Conservation (phyloP, 2,797 vertebrate genomes). For the Dryobates pubescens region DNA sequence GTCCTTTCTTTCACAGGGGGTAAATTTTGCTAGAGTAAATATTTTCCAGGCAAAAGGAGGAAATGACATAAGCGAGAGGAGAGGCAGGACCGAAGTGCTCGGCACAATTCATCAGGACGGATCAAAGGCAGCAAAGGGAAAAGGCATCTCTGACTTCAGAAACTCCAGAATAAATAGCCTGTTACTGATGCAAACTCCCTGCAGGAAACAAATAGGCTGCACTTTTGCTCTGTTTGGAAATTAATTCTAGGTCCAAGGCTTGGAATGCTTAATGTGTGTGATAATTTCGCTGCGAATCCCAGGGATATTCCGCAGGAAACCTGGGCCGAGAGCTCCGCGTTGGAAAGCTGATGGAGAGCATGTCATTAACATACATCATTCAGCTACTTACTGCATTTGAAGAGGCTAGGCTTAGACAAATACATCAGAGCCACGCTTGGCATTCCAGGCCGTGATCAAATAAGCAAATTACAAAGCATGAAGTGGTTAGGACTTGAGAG, state of each 20-base stretch:
- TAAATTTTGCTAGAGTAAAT: slow-evolving; percentile 29
- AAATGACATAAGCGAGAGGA: slow-evolving; percentile 5
- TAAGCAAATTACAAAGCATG: slow-evolving; percentile 74
- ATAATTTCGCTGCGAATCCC: slow-evolving; percentile 79
- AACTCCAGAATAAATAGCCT: slow-evolving; percentile 72
- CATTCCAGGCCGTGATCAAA: slow-evolving; percentile 77
- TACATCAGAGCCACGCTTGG: slow-evolving; percentile 74
- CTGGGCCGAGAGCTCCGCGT: slow-evolving; percentile 76
- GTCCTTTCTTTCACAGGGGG: slow-evolving; percentile 20
- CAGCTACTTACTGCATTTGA: slow-evolving; percentile 73
- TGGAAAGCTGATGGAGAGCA: slow-evolving; percentile 78
- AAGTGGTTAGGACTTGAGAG: slow-evolving; percentile 59
- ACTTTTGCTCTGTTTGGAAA: slow-evolving; percentile 78
- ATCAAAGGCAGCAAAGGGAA: slow-evolving; percentile 56
- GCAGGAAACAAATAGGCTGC: slow-evolving; percentile 71
- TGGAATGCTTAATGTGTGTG: slow-evolving; percentile 75
- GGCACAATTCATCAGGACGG: not conserved
- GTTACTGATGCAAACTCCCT: slow-evolving; percentile 72
- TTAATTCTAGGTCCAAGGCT: slow-evolving; percentile 78
- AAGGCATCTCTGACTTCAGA: slow-evolving; percentile 75
- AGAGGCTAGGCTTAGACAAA: slow-evolving; percentile 74
- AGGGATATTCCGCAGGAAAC: slow-evolving; percentile 77
- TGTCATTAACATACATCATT: slow-evolving; percentile 80
- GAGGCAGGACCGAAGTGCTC: slow-evolving; percentile 31
- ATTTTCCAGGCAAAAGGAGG: slow-evolving; percentile 40